Evolutionary conservation across 2,797 vertebrate genomes (phyloP), one percentile per base, ranked within the genome.

Genomic region (Rhodeus uyekii): DNA sequence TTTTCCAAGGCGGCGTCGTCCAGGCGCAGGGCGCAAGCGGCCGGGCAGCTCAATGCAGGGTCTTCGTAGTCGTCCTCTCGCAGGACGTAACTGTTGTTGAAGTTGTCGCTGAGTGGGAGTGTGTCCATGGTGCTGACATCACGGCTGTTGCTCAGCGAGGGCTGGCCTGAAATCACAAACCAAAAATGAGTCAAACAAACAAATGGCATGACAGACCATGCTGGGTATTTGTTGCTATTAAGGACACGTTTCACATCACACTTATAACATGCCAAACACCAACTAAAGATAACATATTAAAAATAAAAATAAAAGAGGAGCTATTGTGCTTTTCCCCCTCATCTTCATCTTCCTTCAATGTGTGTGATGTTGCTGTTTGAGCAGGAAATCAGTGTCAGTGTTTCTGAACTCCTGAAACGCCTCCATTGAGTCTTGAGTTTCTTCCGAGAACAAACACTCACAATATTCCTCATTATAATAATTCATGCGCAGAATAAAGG

Each of bases 71-170:
- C 96, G 77, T 97, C 96, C 8, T 97, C 96, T 83, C 96, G 96
- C 93, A 97, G 92, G 29, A 98, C 98, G 94, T 99, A 99, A 95
- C 98, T 99, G 94, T 98, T 99, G 96, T 98, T 99, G 92, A 99
- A 99, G 91, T 99, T 99, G 95, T 97, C 98, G 92, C 99, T 99
- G 95, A 99, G 98, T 93, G 98, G 98, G 92, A 99, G 97, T 93
- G 98, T 99, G 96, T 99, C 98, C 98, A 99, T 99, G 94, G 97
- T 95, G 92, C 97, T 98, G 95, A 97, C 96, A 95, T 98, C 98
- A 95, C 97, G 96, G 96, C 96, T 97, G 96, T 97, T 97, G 95
- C 96, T 99, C 95, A 98, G 95, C 92, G 98, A 98, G 93, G 97
- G 97, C 96, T 99, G 98, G 95, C 98, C 98, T 99, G 95, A 73